Evolutionary conservation across 2,113 vertebrate species (phyloP).

Genomic region (Polypterus senegalus): DNA sequence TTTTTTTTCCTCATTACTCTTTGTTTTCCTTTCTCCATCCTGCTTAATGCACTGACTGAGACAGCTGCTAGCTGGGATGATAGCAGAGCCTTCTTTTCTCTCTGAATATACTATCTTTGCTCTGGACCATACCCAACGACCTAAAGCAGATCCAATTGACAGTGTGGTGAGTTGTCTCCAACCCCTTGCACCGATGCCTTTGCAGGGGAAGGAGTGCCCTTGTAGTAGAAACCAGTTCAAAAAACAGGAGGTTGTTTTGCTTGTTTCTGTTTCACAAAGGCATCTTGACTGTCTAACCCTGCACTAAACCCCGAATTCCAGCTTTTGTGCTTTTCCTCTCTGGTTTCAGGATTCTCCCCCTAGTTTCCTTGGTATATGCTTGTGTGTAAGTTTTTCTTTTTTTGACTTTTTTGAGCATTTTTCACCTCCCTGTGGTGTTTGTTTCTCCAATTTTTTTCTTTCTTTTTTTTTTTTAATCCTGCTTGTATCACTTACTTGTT

Average conservation of each 20-base stretch:
- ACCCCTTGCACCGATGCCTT: constrained; percentile 43
- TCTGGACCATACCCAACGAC: constrained; percentile 91
- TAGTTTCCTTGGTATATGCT: constrained; percentile 12
- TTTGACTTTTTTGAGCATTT: no score
- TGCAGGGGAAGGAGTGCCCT: constrained; percentile 52
- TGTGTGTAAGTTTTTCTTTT: no score
- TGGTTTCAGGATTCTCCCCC: constrained; percentile 23
- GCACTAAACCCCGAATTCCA: constrained; percentile 47
- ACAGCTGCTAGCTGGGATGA: constrained; percentile 96
- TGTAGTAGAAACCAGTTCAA: constrained; percentile 33
- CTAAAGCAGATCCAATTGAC: constrained; percentile 76
- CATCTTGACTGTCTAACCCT: constrained; percentile 62
- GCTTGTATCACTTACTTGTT: no score
- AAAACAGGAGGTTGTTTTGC: constrained; percentile 32
- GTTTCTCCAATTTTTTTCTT: no score
- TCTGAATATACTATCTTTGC: constrained; percentile 99
- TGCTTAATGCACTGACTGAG: constrained; percentile 66
- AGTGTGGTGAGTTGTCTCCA: constrained; percentile 80
- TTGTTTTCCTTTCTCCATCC: constrained; percentile 66
- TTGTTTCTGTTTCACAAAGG: constrained; percentile 55
- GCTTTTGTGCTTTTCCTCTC: constrained; percentile 37
- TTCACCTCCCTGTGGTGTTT: no score
- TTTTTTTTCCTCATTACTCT: constrained; percentile 61
- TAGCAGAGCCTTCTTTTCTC: constrained; percentile 98
- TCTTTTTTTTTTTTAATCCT: no score